Evolutionary conservation across 2,888 invertebrate genomes (phyloP).

Genomic region (Tridacna crocea): DNA sequence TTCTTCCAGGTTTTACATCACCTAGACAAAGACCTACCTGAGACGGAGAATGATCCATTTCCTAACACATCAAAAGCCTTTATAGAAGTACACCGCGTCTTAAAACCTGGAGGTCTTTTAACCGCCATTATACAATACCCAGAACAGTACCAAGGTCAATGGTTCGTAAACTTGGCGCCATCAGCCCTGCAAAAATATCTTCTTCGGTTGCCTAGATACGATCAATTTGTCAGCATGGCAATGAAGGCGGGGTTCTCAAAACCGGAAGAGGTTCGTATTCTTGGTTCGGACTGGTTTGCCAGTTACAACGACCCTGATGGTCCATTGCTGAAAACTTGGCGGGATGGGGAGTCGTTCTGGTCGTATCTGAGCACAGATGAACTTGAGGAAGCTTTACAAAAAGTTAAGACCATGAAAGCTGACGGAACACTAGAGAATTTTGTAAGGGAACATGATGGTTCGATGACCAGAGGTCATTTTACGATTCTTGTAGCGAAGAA

Average conservation of each 20-base stretch:
- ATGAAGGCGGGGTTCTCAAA: background rate
- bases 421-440: background rate
- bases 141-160: slow-evolving; percentile 5
- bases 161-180: slow-evolving; percentile 7
- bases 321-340: slow-evolving; percentile 1
- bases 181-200: background rate
- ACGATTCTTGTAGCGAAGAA: background rate
- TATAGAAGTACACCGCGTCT: background rate
- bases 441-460: background rate
- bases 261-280: background rate
- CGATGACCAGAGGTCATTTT: background rate
- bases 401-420: background rate
- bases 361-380: background rate
- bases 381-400: background rate
- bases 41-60: background rate
- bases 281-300: background rate
- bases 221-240: background rate
- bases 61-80: background rate
- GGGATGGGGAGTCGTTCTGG: slow-evolving; percentile 10
- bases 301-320: slow-evolving; percentile 1
- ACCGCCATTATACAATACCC: slow-evolving; percentile 4
- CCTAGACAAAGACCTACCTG: background rate
- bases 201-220: background rate
- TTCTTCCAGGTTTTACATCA: slow-evolving; percentile 5
- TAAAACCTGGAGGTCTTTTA: background rate